Percentiles rank a stretch among this genome's conserved stretches.
phyloP scores from a whole-genome alignment of 1,140 invertebrate genomes.

The Carposina sasakii region DNA sequence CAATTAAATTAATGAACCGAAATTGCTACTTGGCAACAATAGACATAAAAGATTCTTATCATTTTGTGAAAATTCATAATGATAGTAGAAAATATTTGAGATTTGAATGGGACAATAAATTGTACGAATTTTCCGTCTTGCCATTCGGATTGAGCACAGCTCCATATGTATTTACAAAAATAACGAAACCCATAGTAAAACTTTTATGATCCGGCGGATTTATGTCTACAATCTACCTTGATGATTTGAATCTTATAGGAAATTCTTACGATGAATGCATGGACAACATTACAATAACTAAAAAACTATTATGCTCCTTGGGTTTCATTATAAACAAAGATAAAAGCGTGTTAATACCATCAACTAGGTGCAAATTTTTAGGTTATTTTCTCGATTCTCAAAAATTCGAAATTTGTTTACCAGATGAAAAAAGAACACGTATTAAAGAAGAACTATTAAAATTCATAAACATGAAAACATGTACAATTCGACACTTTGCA shows the following conservation, averaged over 20 bases:
- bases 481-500: constrained; percentile 5
- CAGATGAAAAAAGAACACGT: neutral
- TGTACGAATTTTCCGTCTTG: constrained; percentile 25
- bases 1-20: constrained; percentile 20
- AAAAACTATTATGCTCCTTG: constrained; percentile 21
- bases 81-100: constrained; percentile 19
- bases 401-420: neutral
- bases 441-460: constrained; percentile 1
- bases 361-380: constrained; percentile 2
- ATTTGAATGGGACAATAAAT: constrained; percentile 18
- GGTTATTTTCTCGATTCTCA: neutral
- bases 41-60: constrained; percentile 27
- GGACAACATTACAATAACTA: constrained; percentile 21
- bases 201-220: constrained; percentile 12
- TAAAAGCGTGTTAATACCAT: neutral
- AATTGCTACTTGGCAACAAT: constrained; percentile 17
- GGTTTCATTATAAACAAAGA: constrained; percentile 18
- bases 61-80: constrained; percentile 14
- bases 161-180: constrained; percentile 26
- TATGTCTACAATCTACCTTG: constrained; percentile 24
- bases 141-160: constrained; percentile 26
- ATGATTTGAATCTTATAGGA: constrained; percentile 28
- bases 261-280: constrained; percentile 20
- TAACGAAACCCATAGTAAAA: constrained; percentile 22
- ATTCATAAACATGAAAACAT: neutral